Evolutionary conservation across 2,888 invertebrate species (phyloP), one percentile per base, ranked within the genome.

Genomic region (Hirtodrosophila histrioides): DNA sequence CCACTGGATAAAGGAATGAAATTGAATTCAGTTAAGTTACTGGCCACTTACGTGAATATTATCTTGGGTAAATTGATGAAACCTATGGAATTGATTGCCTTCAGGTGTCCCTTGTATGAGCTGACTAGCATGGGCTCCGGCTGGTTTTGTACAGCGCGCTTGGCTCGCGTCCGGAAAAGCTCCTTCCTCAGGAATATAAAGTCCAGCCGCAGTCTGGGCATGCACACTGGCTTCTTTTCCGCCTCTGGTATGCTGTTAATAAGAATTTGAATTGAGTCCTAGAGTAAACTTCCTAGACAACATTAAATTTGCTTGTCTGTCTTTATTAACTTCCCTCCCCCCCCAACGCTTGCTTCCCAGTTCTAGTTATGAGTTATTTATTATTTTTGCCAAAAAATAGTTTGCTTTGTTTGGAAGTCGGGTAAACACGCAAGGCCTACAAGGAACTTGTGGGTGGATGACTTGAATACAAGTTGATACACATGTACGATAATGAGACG

Each of bases 121-220:
- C 93, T 95, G 56, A 95, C 92, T 71, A 96, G 92, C 80, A 95
- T 88, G 4, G 96, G 96, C 67, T 93, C 92, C 4, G 86, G 87
- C 91, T 95, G 95, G 87, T 93, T 92, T 73, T 93, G 81, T 62
- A 93, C 93, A 74, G 93, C 92, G 78, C 95, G 93, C 91, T 95
- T 94, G 50, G 96, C 95, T 63, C 95, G 93, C 1, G 95, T 95
- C 77, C 93, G 89, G 75, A 95, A 92, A 64, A 93, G 93, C 88
- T 95, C 94, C 63, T 92, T 93, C 93, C 94, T 94, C 90, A 95
- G 91, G 92, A 96, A 96, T 79, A 95, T 95, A 91, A 96, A 96
- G 90, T 93, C 92, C 67, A 95, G 88, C 54, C 95, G 93, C 53
- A 95, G 92, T 61, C 90, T 86, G 3, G 95, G 94, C 94, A 95